A percentile compares a stretch with the other conserved stretches of the same genome.
These are phyloP conservation scores for human (Homo sapiens) DNA, from an alignment of 2,113 vertebrate genomes.

Conservation along the genomic window GRCh38 chr22:38250501-38251000, in stretches of 20 bases:
- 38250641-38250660: not conserved
- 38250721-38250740: not conserved
- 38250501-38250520: conserved; percentile 59
- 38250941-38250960: not conserved
- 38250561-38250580: conserved; percentile 28
- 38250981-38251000: not conserved
- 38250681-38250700: not conserved
- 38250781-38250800: not conserved
- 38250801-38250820: not conserved
- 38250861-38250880: fast-evolving
- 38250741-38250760: not conserved
- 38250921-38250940: not conserved
- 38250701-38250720: not conserved
- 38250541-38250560: conserved; percentile 31
- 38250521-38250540: not conserved
- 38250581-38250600: conserved; percentile 58
- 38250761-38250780: not conserved
- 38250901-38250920: not conserved
- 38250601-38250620: conserved; percentile 51
- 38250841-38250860: not conserved
- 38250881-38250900: not conserved
- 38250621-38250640: not conserved
- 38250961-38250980: not conserved
- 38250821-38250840: not conserved
- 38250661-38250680: not conserved